Percentiles rank a stretch among this genome's conserved stretches.
Evolutionary conservation across 2,113 vertebrate genomes (phyloP).

Genomic region (Alectura lathami): DNA sequence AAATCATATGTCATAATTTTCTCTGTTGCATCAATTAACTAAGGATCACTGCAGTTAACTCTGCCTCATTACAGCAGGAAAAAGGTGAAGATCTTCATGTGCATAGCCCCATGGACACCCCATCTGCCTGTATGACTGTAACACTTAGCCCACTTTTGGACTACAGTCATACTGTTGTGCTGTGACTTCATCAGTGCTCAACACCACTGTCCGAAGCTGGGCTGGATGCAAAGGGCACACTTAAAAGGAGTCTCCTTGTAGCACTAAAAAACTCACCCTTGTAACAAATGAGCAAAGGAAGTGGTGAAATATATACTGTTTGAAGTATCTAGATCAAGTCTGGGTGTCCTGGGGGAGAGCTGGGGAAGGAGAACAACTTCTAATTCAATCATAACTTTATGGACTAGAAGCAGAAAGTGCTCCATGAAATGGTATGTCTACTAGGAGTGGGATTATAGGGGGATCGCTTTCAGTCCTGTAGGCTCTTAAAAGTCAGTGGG

Average conservation of each 20-base stretch:
- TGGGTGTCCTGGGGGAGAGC: neutral
- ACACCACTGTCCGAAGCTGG: neutral
- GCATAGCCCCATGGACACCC: neutral
- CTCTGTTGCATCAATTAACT: neutral
- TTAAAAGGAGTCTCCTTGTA: neutral
- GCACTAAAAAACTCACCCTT: neutral
- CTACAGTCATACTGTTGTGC: no score
- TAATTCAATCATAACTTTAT: slow-evolving; percentile 29
- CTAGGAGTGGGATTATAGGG: neutral
- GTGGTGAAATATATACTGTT: neutral
- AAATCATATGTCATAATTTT: neutral
- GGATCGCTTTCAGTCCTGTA: neutral
- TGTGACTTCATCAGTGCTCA: neutral
- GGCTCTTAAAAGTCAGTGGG: slow-evolving; percentile 13
- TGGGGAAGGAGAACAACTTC: neutral
- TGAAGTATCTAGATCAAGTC: neutral
- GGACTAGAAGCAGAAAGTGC: neutral
- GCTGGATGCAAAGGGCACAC: neutral
- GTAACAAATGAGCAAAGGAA: neutral
- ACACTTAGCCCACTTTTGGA: neutral
- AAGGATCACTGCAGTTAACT: neutral
- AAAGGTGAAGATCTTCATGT: neutral
- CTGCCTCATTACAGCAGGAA: neutral
- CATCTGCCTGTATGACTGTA: rapidly evolving
- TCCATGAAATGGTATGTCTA: neutral